Conservation (phyloP, 2,113 vertebrate species). For the Phoenicopterus ruber region DNA sequence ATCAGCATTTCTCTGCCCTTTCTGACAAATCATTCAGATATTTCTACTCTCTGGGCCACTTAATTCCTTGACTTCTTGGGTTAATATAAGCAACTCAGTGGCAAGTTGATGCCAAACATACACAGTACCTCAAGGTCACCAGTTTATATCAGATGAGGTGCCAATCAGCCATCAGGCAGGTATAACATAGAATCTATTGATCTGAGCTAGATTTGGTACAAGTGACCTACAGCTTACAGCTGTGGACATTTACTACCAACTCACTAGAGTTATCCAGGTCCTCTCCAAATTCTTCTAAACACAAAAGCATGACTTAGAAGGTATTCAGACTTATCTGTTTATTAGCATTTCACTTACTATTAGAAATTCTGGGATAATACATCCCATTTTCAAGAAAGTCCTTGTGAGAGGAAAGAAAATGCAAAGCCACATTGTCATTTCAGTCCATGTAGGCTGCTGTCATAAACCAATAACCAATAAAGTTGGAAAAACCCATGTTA, state of each 20-base stretch:
- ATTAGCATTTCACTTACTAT: slow-evolving; percentile 49
- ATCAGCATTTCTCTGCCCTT: background rate
- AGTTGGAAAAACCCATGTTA: slow-evolving; percentile 19
- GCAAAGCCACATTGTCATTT: slow-evolving; percentile 34
- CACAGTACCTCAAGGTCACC: background rate
- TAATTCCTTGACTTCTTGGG: background rate
- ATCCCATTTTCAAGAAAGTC: slow-evolving; percentile 50
- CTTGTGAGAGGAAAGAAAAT: slow-evolving; percentile 47
- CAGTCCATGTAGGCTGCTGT: slow-evolving; percentile 26
- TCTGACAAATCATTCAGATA: background rate
- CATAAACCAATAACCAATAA: slow-evolving; percentile 44
- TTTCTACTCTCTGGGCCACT: background rate
- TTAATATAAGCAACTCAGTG: background rate
- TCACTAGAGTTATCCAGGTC: background rate
- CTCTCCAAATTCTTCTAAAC: slow-evolving; percentile 20
- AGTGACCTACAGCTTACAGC: background rate
- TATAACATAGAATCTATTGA: background rate
- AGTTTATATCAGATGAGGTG: background rate
- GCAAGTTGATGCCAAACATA: background rate
- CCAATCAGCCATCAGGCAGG: background rate
- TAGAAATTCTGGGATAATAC: slow-evolving; percentile 53
- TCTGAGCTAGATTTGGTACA: background rate
- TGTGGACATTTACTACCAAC: background rate
- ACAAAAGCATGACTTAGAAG: slow-evolving; percentile 19
- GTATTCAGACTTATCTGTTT: slow-evolving; percentile 53